These are phyloP conservation scores for Ormyrus rosae DNA, from an alignment of 2,888 invertebrate genomes.

Conservation along the genomic window DNA sequence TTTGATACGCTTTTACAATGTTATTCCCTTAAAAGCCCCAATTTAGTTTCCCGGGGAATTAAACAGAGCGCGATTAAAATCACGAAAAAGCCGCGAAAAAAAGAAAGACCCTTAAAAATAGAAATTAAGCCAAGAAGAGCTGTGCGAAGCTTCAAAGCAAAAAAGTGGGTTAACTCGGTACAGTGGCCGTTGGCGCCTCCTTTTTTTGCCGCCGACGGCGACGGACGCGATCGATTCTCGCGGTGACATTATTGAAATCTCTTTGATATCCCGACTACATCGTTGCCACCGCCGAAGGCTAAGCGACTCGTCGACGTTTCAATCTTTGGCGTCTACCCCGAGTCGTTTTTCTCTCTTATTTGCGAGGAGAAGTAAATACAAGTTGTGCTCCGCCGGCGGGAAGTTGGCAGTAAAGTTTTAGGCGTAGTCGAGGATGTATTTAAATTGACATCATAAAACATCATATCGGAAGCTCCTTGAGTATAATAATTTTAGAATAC, in stretches of 20 bases:
- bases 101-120: slow-evolving; percentile 16
- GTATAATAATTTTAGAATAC: too few species aligned
- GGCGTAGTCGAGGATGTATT: background rate
- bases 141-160: background rate
- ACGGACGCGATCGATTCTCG: slow-evolving; percentile 39
- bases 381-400: too few species aligned
- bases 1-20: too few species aligned
- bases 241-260: slow-evolving; percentile 43
- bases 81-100: background rate
- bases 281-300: background rate
- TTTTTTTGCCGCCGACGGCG: background rate
- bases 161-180: slow-evolving; percentile 29
- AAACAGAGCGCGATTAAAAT: too few species aligned
- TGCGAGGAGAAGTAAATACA: too few species aligned
- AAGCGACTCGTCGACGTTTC: background rate
- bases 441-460: background rate
- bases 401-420: background rate
- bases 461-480: too few species aligned
- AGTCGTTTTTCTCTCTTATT: background rate
- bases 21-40: too few species aligned
- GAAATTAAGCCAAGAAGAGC: background rate
- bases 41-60: background rate
- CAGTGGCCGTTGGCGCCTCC: slow-evolving; percentile 11
- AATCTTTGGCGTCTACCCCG: background rate
- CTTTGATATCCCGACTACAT: background rate